phyloP scores from a whole-genome alignment of 1,140 invertebrate genomes.

The Nymphalis io region DNA sequence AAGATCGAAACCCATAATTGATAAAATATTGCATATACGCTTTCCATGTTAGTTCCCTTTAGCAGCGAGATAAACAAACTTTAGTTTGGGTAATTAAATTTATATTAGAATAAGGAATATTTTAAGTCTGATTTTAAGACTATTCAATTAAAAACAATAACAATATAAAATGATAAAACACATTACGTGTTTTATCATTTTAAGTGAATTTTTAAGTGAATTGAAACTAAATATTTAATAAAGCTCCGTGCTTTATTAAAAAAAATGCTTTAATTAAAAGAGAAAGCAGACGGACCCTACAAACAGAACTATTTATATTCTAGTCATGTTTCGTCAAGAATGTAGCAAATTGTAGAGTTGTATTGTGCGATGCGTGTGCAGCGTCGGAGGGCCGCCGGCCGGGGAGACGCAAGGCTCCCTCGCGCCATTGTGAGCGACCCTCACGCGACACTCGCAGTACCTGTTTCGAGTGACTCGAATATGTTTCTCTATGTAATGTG shows the following conservation, averaged over 20 bases:
- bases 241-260: background rate
- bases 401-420: slow-evolving; percentile 13
- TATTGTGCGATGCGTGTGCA: slow-evolving; percentile 11
- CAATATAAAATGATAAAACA: too few species aligned
- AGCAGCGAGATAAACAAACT: too few species aligned
- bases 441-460: background rate
- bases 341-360: slow-evolving; percentile 26
- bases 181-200: too few species aligned
- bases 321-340: slow-evolving; percentile 16
- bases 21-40: too few species aligned
- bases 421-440: slow-evolving; percentile 14
- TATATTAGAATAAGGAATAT: too few species aligned
- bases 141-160: too few species aligned
- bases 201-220: too few species aligned
- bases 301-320: slow-evolving; percentile 5
- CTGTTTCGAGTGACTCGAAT: background rate
- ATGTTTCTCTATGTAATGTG: background rate
- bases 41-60: too few species aligned
- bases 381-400: background rate
- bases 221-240: too few species aligned
- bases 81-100: too few species aligned
- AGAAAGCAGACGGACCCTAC: background rate
- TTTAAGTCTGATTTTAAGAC: too few species aligned
- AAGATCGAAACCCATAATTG: too few species aligned
- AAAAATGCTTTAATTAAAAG: slow-evolving; percentile 3